These are phyloP conservation scores for Dicerorhinus sumatrensis DNA, from an alignment of 2,113 vertebrate species.

Conservation along the genomic window DNA sequence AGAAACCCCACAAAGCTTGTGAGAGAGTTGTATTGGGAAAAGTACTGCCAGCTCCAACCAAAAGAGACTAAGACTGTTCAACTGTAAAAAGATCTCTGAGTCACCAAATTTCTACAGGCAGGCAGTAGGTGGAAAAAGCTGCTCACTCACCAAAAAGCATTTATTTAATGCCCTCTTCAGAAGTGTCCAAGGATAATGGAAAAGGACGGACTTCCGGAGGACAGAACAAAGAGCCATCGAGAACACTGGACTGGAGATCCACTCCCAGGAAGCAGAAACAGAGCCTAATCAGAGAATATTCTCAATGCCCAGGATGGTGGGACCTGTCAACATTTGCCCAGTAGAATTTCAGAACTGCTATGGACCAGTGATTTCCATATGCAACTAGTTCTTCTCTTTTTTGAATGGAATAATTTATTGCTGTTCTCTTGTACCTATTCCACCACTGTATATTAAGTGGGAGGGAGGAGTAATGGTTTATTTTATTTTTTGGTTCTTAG, in stretches of 20 bases:
- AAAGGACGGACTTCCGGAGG: slow-evolving; percentile 11
- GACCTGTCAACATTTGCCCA: neutral
- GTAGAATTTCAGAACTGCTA: slow-evolving; percentile 39
- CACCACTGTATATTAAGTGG: neutral
- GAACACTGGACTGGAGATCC: neutral
- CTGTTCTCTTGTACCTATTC: neutral
- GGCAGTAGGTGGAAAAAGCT: neutral
- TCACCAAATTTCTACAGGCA: neutral
- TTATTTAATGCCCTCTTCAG: neutral
- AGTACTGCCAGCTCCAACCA: neutral
- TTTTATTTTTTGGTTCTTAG: slow-evolving; percentile 20
- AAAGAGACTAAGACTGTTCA: neutral
- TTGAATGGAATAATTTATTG: neutral
- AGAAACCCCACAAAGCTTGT: slow-evolving; percentile 22
- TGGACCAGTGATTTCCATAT: neutral
- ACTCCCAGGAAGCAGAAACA: neutral
- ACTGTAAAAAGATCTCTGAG: neutral
- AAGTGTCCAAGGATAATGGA: neutral
- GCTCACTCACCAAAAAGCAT: neutral
- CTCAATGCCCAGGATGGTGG: neutral
- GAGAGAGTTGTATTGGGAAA: neutral
- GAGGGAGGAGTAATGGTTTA: neutral
- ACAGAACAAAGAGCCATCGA: neutral
- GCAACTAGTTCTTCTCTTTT: neutral
- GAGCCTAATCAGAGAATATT: neutral